Evolutionary conservation across 2,797 vertebrate genomes (phyloP).

Genomic region (Lutjanus campechanus): DNA sequence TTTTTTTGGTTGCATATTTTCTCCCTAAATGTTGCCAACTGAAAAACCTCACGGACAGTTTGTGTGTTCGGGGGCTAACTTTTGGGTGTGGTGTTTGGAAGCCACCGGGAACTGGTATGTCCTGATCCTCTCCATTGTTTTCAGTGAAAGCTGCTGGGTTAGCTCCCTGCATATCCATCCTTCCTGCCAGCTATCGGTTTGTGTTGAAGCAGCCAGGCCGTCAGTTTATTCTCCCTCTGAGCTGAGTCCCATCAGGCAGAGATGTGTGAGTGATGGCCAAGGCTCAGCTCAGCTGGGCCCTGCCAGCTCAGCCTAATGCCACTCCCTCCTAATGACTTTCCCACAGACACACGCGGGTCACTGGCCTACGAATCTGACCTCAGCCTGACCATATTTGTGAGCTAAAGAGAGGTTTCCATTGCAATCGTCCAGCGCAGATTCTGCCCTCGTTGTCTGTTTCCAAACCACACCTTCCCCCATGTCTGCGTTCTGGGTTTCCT

Average conservation of each 20-base stretch:
- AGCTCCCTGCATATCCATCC: constrained; percentile 50
- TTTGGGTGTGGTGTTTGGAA: constrained; percentile 52
- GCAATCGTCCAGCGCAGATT: constrained; percentile 30
- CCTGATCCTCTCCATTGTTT: constrained; percentile 74
- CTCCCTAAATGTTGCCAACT: background rate
- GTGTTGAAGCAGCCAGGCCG: constrained; percentile 58
- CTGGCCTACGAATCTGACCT: constrained; percentile 48
- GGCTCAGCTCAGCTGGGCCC: constrained; percentile 35
- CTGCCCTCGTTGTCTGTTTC: constrained; percentile 49
- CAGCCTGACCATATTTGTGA: constrained; percentile 58
- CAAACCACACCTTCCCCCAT: constrained; percentile 69
- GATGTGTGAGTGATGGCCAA: constrained; percentile 45
- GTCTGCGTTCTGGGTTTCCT: constrained; percentile 56
- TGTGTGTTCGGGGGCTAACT: constrained; percentile 19
- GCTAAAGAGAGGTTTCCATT: constrained; percentile 71
- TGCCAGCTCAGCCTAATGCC: constrained; percentile 59
- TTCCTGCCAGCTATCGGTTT: constrained; percentile 66
- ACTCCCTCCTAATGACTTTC: constrained; percentile 65
- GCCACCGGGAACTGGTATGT: constrained; percentile 42
- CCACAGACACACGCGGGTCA: constrained; percentile 64
- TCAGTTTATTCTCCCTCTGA: constrained; percentile 50
- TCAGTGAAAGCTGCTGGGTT: constrained; percentile 58
- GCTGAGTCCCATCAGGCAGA: constrained; percentile 46
- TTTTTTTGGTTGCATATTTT: background rate
- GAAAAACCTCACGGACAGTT: constrained; percentile 18